Base-by-base conservation (phyloP, 2,113 vertebrate genomes). In the Mustela nigripes region DNA sequence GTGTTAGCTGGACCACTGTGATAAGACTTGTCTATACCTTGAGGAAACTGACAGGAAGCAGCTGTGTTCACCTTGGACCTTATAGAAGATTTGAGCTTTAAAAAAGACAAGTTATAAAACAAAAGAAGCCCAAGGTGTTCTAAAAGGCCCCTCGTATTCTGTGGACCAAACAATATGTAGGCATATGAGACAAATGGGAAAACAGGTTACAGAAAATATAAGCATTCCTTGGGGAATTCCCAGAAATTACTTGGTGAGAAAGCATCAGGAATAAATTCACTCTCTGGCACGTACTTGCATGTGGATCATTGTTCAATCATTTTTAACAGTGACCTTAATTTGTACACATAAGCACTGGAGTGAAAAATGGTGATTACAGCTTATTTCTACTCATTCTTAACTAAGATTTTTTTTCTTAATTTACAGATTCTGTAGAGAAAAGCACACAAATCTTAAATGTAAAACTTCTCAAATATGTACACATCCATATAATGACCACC, bases 341-440 rank as follows among this genome's bases (percentile, higher is more conserved):
- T 83, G 42, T 11, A 78, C 39, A 26, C 58, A 31, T 28, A 58
- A 79, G 48, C 80, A 39, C 60, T 91, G 11, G 21, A 85, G 22
- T 50, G 50, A 22, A 80, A 80, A 5, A 62, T 22, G 50, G 39
- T 39, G 69, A 84, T 92, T 73, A n/a, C 4, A 80, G 56, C 24
- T 92, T 81, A 92, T 81, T 86, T 88, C 26, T 82, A 50, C 33
- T 80, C 39, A 19, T 22, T 92, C 63, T 81, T 87, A 92, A 79
- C 4, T 67, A 78, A 60, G 50, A 3, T n/a, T 50, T 90, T 48
- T 76, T 48, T 90, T 28, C 48, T 80, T 69, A 18, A 87, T 42
- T 33, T 12, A 71, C 16, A 62, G 31, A 21, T 71, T 79, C 84
- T 50, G 67, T 78, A 48, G 26, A 50, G 33, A 50, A 86, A 85